Evolutionary conservation across 2,797 vertebrate genomes (phyloP), one percentile per base, ranked within the genome.

Genomic region (Halcyon leucocephala): DNA sequence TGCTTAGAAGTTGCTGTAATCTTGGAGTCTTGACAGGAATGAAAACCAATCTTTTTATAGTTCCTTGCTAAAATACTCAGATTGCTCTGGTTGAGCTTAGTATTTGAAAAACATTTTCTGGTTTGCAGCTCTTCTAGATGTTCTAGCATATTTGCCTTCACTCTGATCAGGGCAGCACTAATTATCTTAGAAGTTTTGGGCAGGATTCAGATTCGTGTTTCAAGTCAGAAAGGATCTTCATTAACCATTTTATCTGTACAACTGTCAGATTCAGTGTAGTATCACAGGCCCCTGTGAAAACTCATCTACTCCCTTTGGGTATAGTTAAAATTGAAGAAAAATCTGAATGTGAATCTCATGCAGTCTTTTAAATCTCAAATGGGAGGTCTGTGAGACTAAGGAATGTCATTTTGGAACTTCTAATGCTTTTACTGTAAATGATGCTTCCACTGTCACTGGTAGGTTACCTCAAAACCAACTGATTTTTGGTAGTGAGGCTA

Each of bases 21-120:
- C 71, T 91, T 95, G 90, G 88, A 93, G 77, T 67, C 66, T 37
- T 90, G 91, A 82, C 88, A 95, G 81, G 57, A 96, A 82, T 26
- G 60, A 89, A 94, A 94, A 95, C 17, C 29, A 78, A 73, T 72
- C 84, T 95, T 84, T 95, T 87, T 80, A 71, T 85, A 89, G 64
- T 85, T 95, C 88, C 73, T 93, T 94, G 64, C 57, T 94, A 77
- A 88, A 93, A 79, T 67, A 62, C 62, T 87, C 54, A 48, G 83
- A 77, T 72, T 89, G 39, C 64, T 82, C 54, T 94, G 70, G 31
- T 86, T 94, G 26, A 29, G 20, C 58, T 90, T 70, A 89, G 48
- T 4, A 3, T 84, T 76, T 90, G 86, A 89, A 86, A 96, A 91
- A 46, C 21, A 33, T 57, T 79, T 90, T 86, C 80, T 90, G 74